Evolutionary conservation across 2,113 vertebrate genomes (phyloP), one percentile per base, ranked within the genome.

Genomic region (Antigone vipio): DNA sequence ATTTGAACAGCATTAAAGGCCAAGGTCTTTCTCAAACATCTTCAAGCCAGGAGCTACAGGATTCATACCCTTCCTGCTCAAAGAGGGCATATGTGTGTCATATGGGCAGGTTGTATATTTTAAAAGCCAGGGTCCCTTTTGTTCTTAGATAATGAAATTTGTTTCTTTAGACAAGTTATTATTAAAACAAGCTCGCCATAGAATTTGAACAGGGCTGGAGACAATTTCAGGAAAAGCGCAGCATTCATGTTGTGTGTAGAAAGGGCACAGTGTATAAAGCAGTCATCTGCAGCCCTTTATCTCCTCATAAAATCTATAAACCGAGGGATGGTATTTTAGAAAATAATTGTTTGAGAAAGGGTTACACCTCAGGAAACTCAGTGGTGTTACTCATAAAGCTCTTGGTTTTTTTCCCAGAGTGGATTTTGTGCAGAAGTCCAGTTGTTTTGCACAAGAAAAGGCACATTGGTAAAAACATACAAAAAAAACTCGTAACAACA

Each of bases 151-250:
- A 88, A 91, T 66, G 55, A 92, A 85, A 89, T 75, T n/a, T 83
- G 53, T 81, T 97, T 92, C 89, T 94, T 92, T 91, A 88, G 66
- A 66, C 22, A 60, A 50, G 80, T 75, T 96, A 50, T 93, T 96
- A 88, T 95, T 95, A 76, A 94, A 91, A 82, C 47, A 89, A 88
- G 7, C n/a, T 55, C 42, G 85, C 52, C 59, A 94, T 59, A 88
- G 94, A 92, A 96, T 92, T 89, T 73, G 18, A 82, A 44, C 18
- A 22, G 81, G 74, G 42, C 71, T 80, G 59, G 30, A 93, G 59
- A 97, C 94, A 95, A 97, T 96, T 88, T 95, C 84, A 94, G 97
- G 96, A 97, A 97, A 73, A 95, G 89, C 64, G 40, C 5, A 92
- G 56, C 63, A 66, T 89, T 92, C 47, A 40, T 26, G 12, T 3